Evolutionary conservation across 2,797 vertebrate species (phyloP).

Genomic region (Crocidura indochinensis): DNA sequence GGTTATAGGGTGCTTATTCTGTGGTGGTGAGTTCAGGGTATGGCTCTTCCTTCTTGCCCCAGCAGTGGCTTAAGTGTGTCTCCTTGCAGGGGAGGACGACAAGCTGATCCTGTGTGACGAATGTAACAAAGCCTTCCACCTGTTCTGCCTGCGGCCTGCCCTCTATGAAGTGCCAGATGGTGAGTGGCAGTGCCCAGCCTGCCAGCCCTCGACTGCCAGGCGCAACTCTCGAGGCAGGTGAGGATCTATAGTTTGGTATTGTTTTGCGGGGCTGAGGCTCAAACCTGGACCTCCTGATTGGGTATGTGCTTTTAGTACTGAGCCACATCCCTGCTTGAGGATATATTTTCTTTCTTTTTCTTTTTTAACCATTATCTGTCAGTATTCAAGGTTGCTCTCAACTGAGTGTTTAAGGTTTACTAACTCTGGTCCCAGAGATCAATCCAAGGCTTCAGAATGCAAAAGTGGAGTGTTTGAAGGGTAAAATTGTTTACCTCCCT

Average conservation of each 20-base stretch:
- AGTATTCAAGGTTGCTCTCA: too few relatives aligned
- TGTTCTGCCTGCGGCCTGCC: slow-evolving; percentile 97
- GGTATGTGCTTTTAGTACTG: too few relatives aligned
- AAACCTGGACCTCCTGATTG: too few relatives aligned
- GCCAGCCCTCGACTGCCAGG: slow-evolving; percentile 95
- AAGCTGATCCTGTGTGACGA: slow-evolving; percentile 98
- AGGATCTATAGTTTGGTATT: slow-evolving; percentile 72
- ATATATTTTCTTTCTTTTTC: too few relatives aligned
- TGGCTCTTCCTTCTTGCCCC: slow-evolving; percentile 8
- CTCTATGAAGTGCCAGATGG: slow-evolving; percentile 96
- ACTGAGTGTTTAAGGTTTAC: too few relatives aligned
- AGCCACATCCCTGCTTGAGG: too few relatives aligned
- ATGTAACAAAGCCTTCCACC: slow-evolving; percentile 99
- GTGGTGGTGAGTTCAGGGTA: neutral
- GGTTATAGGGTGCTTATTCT: neutral
- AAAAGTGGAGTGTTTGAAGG: too few relatives aligned
- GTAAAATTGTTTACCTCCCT: too few relatives aligned
- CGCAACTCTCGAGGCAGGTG: slow-evolving; percentile 96
- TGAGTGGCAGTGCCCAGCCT: slow-evolving; percentile 98
- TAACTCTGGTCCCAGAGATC: too few relatives aligned
- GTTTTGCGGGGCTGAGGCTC: too few relatives aligned
- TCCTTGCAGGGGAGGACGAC: slow-evolving; percentile 95
- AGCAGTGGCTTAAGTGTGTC: neutral
- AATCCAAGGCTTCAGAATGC: too few relatives aligned
- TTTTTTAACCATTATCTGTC: too few relatives aligned